Conservation (phyloP, 2,113 vertebrate genomes). For the Stictonetta naevosa region DNA sequence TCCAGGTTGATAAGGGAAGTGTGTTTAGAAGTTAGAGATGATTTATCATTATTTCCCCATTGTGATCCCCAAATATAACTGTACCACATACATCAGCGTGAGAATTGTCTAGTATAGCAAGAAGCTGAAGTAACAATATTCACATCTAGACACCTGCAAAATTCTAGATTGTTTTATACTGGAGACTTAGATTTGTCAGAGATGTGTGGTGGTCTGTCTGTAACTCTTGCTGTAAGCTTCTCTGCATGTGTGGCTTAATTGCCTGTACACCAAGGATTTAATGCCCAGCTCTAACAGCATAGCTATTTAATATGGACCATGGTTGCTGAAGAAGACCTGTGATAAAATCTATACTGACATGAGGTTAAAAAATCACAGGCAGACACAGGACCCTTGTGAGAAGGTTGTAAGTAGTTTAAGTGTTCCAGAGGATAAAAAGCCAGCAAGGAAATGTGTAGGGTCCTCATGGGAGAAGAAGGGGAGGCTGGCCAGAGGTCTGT, state of each 20-base stretch:
- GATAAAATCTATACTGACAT: not conserved
- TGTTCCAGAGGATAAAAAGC: not conserved
- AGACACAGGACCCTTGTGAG: not conserved
- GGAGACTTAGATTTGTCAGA: not conserved
- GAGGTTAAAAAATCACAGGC: not conserved
- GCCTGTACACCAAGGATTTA: not conserved
- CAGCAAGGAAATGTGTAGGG: not conserved
- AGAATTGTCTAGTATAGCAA: not conserved
- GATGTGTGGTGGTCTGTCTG: not conserved
- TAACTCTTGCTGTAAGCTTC: not conserved
- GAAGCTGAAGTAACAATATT: not conserved
- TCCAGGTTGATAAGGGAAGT: not conserved
- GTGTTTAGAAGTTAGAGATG: not conserved
- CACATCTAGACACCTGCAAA: not conserved
- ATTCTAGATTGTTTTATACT: not conserved
- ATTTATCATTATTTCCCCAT: not conserved
- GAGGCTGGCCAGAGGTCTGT: not conserved
- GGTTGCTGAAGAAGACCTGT: not conserved
- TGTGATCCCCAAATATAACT: not conserved
- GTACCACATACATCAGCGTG: not conserved
- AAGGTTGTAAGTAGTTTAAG: not conserved
- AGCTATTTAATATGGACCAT: not conserved
- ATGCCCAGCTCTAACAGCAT: not conserved
- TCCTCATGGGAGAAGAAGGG: not conserved
- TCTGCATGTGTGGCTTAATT: not conserved